Percentiles rank a stretch among this genome's conserved stretches.
Conservation (phyloP, 1,140 invertebrate genomes). For the Papilio helenus region DNA sequence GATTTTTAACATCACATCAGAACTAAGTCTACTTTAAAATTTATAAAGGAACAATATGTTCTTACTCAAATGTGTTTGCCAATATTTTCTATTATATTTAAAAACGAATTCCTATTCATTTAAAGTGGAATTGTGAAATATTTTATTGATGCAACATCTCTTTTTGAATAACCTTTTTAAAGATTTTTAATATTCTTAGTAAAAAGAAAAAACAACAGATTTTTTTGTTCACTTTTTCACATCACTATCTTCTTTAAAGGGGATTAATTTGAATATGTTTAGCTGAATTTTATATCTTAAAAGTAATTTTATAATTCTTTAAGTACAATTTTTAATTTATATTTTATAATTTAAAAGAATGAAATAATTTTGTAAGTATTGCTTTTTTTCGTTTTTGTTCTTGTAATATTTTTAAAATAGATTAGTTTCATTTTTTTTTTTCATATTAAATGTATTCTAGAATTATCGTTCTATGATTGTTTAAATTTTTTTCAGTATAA, state of each 20-base stretch:
- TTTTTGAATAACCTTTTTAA: not conserved
- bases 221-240: not conserved
- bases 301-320: conserved; percentile 8
- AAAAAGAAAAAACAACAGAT: not conserved
- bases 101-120: not conserved
- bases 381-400: not conserved
- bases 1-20: not conserved
- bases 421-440: not conserved
- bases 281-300: conserved; percentile 15
- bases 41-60: not conserved
- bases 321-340: not conserved
- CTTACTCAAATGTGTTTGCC: conserved; percentile 5
- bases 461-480: not conserved
- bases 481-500: not conserved
- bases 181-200: not conserved
- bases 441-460: not conserved
- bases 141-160: not conserved
- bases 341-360: not conserved
- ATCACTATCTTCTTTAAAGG: not conserved
- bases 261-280: not conserved
- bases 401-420: not conserved
- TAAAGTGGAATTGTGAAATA: not conserved
- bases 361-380: conserved; percentile 1
- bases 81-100: conserved; percentile 19
- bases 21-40: not conserved